Percentiles rank a stretch among this genome's conserved stretches.
These are phyloP conservation scores for Fragum fragum DNA, from an alignment of 2,888 invertebrate species.

Conservation along the genomic window DNA sequence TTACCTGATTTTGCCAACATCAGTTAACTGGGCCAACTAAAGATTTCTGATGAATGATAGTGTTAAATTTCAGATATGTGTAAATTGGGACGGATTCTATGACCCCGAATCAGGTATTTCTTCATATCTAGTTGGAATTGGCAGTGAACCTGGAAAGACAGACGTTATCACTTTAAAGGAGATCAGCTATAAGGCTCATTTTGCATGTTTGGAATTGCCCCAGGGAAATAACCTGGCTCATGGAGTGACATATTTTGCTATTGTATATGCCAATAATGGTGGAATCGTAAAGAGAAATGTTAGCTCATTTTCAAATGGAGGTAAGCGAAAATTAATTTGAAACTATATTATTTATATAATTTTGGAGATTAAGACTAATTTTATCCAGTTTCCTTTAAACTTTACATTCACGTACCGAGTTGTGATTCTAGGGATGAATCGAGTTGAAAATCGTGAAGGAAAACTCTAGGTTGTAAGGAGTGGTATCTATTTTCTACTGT, in stretches of 20 bases:
- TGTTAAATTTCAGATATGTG: constrained; percentile 68
- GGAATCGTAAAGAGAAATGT: constrained; percentile 30
- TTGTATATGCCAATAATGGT: constrained; percentile 33
- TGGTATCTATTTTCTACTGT: too few relatives aligned
- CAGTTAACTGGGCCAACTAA: background rate
- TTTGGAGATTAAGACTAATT: too few relatives aligned
- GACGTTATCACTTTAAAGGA: constrained; percentile 54
- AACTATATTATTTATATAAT: too few relatives aligned
- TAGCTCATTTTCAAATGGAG: constrained; percentile 34
- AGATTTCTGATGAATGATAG: background rate
- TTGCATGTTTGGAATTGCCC: background rate
- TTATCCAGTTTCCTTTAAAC: too few relatives aligned
- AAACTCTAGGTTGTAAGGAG: too few relatives aligned
- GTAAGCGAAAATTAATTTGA: too few relatives aligned
- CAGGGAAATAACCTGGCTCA: background rate
- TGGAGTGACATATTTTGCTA: constrained; percentile 21
- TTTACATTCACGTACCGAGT: too few relatives aligned
- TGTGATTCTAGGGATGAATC: too few relatives aligned
- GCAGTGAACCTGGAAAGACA: constrained; percentile 36
- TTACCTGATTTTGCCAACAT: background rate
- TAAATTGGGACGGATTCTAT: constrained; percentile 75
- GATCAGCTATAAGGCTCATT: constrained; percentile 37
- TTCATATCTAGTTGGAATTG: constrained; percentile 65
- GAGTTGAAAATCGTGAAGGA: too few relatives aligned
- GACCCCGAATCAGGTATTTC: constrained; percentile 78